Base-by-base conservation (phyloP, 2,888 invertebrate species). In the Salpingus planirostris region DNA sequence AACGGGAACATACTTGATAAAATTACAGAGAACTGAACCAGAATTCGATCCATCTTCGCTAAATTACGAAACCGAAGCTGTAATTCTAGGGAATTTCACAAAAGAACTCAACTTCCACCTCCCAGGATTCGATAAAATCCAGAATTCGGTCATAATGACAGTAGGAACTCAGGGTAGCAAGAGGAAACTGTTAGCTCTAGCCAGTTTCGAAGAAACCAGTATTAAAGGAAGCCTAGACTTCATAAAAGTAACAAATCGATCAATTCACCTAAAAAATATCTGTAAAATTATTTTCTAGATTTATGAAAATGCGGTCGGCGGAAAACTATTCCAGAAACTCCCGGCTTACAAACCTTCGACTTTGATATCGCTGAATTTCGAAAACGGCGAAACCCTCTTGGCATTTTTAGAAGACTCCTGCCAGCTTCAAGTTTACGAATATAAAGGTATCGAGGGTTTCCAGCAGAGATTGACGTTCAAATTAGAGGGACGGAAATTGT, bases 311-410 rank as follows among this genome's bases (percentile, higher is more conserved):
- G 52, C 63, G 2, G 43, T 57, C 3, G 54, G 53, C 8, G 70
- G 66, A 2, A 62, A 60, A 26, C 44, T 75, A 11, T 65, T 70
- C 40, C 74, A 76, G 43, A 67, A 67, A 27, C 61, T 78, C 30
- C 46, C 59, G 3, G 60, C 68, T 0, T 57, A 59, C 3, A 65
- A 62, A 36, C 73, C 76, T 3, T 63, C 65, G 10, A 67, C 67
- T 2, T 52, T 76, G 13, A 49, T 66, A 11, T 57, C 64, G 1
- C 32, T 65, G 3, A 59, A 63, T 36, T 60, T 65, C 40, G 43
- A 50, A 13, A 64, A 58, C 26, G 68, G 68, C 14, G 69, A 71
- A 47, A 70, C 69, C 0, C 44, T 73, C n/a, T 43, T 73, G 10
- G 60, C 63, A 7, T 71, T 69, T 38, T 52, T 71, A 14, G 70